Evolutionary conservation across 2,113 vertebrate genomes (phyloP).

Genomic region (Bufo gargarizans): DNA sequence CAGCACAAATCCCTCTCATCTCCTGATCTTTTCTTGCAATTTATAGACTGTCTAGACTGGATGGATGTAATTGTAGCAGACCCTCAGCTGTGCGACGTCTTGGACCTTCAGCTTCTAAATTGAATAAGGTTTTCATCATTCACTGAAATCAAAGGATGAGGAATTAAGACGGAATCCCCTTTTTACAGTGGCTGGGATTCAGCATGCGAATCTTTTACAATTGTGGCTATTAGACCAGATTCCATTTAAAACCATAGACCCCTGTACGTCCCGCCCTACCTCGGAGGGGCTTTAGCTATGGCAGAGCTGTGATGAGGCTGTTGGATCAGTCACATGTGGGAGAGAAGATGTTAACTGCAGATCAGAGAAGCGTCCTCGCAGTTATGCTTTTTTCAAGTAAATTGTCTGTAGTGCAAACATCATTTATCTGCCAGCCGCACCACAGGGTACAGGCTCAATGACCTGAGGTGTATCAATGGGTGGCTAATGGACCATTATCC

Average conservation of each 20-base stretch:
- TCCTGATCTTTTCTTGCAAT: too few species aligned
- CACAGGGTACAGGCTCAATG: conserved; percentile 61
- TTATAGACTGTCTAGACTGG: too few species aligned
- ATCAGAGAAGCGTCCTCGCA: neutral
- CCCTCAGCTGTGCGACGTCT: too few species aligned
- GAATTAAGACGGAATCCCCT: too few species aligned
- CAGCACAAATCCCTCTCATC: too few species aligned
- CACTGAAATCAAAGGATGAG: too few species aligned
- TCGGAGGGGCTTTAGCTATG: neutral
- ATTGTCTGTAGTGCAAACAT: conserved; percentile 51
- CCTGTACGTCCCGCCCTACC: neutral
- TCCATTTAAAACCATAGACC: neutral
- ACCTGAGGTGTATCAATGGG: conserved; percentile 67
- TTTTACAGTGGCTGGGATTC: too few species aligned
- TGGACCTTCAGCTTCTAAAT: too few species aligned
- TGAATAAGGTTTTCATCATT: too few species aligned
- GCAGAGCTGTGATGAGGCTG: neutral
- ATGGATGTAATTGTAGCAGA: too few species aligned
- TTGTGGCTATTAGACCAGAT: neutral
- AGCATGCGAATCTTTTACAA: too few species aligned
- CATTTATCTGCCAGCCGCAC: conserved; percentile 58
- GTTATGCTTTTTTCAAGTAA: conserved; percentile 26
- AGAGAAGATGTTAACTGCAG: conserved; percentile 28
- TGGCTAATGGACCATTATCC: conserved; percentile 71
- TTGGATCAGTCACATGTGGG: neutral